Base-by-base conservation (phyloP, 2,113 vertebrate species). In the Oryzias javanicus region DNA sequence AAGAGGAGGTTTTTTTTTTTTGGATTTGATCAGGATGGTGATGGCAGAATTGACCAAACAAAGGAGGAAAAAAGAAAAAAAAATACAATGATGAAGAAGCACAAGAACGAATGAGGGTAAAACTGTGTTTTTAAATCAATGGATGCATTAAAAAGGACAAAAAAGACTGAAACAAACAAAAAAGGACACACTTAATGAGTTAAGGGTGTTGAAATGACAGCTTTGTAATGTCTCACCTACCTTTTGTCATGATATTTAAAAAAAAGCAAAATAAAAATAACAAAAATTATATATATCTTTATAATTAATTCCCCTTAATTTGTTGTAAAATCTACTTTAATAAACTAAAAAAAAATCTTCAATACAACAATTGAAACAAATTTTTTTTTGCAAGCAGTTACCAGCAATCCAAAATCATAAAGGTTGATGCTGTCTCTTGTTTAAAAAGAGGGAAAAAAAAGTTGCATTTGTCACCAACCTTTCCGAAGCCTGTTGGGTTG, bases 151-250 rank as follows among this genome's bases (percentile, higher is more conserved):
- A 81, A 83, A 78, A 79, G 47, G 51, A 79, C 64, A 55, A 14
- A 22, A 84, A 81, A 81, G 49, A 49, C 41, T 75, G 69, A 67
- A 6, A 77, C 49, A 29, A 81, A 88, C 62, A 92, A 89, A 92
- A 93, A 50, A 49, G 73, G 59, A 80, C 83, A 92, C 59, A 70
- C 86, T 89, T 75, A 86, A 91, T 87, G 86, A 84, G 92, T 90
- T 86, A 72, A 74, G 80, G 87, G 90, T 89, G 84, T 76, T 88
- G 54, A 84, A 90, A 49, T 45, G 82, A 93, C 88, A 86, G 79
- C 91, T 93, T 86, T 20, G 42, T 72, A 82, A 86, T 90, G 91
- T 71, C 91, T 96, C 94, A 97, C 94, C 94, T 98, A 98, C 94
- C 96, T 97, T 88, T 67, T 25, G 18, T 22, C 55, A 73, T 64